Conservation (phyloP, 2,888 invertebrate genomes). For the Rhimphoctona megacephalus region DNA sequence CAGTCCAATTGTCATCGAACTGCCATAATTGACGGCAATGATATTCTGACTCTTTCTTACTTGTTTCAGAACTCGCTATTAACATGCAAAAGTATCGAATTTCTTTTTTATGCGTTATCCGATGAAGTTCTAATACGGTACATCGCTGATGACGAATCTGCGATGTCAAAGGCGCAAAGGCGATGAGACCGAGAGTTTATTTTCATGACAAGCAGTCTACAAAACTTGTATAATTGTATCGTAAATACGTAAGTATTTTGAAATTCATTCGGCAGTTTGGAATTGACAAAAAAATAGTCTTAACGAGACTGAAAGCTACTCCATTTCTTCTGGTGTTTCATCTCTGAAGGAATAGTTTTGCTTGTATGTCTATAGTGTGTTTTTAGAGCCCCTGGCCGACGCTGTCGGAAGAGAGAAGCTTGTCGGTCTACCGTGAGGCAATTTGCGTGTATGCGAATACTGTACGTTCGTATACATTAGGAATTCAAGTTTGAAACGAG, state of each 20-base stretch:
- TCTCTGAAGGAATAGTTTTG: neutral
- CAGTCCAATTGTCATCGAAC: too few relatives aligned
- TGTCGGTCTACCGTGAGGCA: slow-evolving; percentile 40
- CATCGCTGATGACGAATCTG: too few relatives aligned
- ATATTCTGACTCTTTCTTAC: too few relatives aligned
- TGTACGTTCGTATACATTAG: slow-evolving; percentile 25
- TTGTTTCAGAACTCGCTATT: too few relatives aligned
- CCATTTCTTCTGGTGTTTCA: slow-evolving; percentile 1
- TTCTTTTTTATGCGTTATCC: too few relatives aligned
- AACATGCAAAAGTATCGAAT: too few relatives aligned
- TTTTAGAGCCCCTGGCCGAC: slow-evolving; percentile 18
- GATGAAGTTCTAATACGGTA: too few relatives aligned
- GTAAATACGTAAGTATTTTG: neutral
- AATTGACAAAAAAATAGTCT: neutral
- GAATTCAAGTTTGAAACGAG: slow-evolving; percentile 43
- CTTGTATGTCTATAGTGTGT: neutral
- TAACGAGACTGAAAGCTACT: neutral
- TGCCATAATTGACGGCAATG: too few relatives aligned
- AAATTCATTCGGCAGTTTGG: neutral
- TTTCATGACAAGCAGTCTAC: neutral
- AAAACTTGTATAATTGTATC: neutral
- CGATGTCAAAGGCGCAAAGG: too few relatives aligned
- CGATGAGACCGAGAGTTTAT: too few relatives aligned
- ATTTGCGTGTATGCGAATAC: slow-evolving; percentile 35
- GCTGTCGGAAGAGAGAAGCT: slow-evolving; percentile 31